Evolutionary conservation across 1,140 invertebrate genomes (phyloP).

Genomic region (Papilio aristodemus): DNA sequence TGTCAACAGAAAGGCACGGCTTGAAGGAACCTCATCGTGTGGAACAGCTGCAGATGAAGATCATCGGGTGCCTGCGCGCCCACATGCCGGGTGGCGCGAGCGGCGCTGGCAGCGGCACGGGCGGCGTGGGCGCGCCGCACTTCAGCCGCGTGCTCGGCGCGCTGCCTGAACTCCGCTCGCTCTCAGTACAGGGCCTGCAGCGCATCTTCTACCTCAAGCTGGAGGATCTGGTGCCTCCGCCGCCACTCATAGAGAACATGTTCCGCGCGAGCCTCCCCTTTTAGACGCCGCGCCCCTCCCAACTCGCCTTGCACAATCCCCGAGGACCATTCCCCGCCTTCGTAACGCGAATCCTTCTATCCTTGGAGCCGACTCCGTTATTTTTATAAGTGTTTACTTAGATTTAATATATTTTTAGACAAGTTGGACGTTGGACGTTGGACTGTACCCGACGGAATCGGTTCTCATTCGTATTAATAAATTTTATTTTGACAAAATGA

Average conservation of each 20-base stretch:
- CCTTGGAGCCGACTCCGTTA: constrained; percentile 72
- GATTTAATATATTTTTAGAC: constrained; percentile 75
- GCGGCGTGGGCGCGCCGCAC: constrained; percentile 93
- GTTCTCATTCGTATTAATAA: constrained; percentile 66
- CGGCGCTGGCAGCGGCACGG: constrained; percentile 90
- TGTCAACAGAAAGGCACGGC: constrained; percentile 92
- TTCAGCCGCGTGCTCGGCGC: constrained; percentile 95
- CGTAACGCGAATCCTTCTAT: constrained; percentile 59
- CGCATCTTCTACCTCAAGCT: constrained; percentile 96
- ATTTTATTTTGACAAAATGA: constrained; percentile 58
- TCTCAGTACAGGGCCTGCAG: constrained; percentile 95
- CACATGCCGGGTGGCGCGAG: constrained; percentile 95
- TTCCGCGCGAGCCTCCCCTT: constrained; percentile 96
- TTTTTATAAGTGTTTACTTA: constrained; percentile 76
- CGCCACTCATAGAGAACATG: constrained; percentile 96
- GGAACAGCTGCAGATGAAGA: constrained; percentile 96
- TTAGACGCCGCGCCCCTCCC: constrained; percentile 76
- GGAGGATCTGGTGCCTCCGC: constrained; percentile 94
- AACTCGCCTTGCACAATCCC: constrained; percentile 44
- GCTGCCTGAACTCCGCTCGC: constrained; percentile 93
- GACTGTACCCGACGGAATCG: constrained; percentile 76
- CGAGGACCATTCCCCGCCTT: constrained; percentile 72
- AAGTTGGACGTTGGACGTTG: constrained; percentile 66
- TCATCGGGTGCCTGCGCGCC: constrained; percentile 94
- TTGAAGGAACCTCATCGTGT: constrained; percentile 94